Base-by-base conservation (phyloP, 2,113 vertebrate genomes). In the Podilymbus podiceps region DNA sequence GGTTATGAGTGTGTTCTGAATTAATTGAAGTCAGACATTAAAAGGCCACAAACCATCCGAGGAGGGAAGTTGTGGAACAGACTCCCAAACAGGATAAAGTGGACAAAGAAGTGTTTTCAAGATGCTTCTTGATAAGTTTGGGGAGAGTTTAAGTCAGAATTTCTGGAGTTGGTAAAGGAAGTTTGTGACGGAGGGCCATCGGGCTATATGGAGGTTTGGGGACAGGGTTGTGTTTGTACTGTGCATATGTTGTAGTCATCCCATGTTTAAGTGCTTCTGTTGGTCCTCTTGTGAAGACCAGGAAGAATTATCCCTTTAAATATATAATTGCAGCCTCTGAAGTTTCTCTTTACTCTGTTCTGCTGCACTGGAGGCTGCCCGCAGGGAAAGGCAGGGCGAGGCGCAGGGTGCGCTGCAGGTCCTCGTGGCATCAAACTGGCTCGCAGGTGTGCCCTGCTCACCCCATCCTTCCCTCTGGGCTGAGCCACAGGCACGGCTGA, bases 21-120 rank as follows among this genome's bases (percentile, higher is more conserved):
- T 91, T 97, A 94, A 94, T 69, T 96, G 95, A 96, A 97, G 94
- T 94, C 53, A 38, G 53, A 96, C 91, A 94, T 97, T 75, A 97
- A 96, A 97, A 89, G 85, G 28, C 76, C 81, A 33, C 78, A 91
- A 69, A 89, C 69, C 31, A 11, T 88, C 66, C 5, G 6, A 91
- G 62, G 66, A 82, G 93, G 96, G 94, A 96, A 95, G 78, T 88
- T 94, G 89, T 89, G 85, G 71, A 93, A 58, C 85, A 88, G 46
- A 82, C 71, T 73, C 94, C 87, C 81, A 93, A 96, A 97, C 95
- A 96, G 91, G 95, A 96, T 96, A 94, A 88, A 69, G 87, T 53
- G 55, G 81, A 96, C 95, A 97, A 97, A 96, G 85, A 85, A 72
- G 62, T 95, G 77, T 93, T 91, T 94, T 93, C 62, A 38, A 95